phyloP scores from a whole-genome alignment of 2,888 invertebrate species.

The Micoletzkya japonica region DNA sequence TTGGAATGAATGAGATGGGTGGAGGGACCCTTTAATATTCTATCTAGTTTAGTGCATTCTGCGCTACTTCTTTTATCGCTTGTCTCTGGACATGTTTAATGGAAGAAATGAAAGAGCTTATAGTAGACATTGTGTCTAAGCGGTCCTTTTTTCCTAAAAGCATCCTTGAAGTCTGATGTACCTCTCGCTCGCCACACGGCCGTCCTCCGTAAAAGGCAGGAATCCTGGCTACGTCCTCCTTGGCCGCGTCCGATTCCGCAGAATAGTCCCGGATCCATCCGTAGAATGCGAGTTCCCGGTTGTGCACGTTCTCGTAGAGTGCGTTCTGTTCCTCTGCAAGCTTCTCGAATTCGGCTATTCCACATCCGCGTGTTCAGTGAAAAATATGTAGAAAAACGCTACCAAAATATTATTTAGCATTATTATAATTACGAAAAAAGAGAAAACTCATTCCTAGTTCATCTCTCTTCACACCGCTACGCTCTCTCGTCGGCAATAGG shows the following conservation, averaged over 20 bases:
- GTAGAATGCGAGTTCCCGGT: constrained; percentile 20
- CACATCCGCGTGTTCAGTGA: no score
- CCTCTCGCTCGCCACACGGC: constrained; percentile 3
- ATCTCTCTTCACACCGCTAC: no score
- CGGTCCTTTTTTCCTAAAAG: not conserved
- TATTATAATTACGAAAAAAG: no score
- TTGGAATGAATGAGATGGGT: not conserved
- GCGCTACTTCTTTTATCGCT: no score
- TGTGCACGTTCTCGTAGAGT: constrained; percentile 20
- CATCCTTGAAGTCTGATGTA: not conserved
- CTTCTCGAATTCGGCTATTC: no score
- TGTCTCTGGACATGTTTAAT: no score
- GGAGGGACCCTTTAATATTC: not conserved
- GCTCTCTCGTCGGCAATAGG: no score
- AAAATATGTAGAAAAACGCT: no score
- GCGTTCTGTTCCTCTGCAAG: constrained; percentile 9
- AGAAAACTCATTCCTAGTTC: no score
- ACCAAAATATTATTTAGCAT: no score
- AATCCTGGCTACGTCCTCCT: constrained; percentile 6
- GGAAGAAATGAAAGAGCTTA: no score
- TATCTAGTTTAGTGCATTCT: not conserved
- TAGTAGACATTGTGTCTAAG: not conserved
- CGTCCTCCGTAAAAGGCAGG: constrained; percentile 2
- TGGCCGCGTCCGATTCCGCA: constrained; percentile 3
- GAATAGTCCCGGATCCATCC: constrained; percentile 12